Evolutionary conservation across 2,113 vertebrate species (phyloP).

Genomic region (Alces alces): DNA sequence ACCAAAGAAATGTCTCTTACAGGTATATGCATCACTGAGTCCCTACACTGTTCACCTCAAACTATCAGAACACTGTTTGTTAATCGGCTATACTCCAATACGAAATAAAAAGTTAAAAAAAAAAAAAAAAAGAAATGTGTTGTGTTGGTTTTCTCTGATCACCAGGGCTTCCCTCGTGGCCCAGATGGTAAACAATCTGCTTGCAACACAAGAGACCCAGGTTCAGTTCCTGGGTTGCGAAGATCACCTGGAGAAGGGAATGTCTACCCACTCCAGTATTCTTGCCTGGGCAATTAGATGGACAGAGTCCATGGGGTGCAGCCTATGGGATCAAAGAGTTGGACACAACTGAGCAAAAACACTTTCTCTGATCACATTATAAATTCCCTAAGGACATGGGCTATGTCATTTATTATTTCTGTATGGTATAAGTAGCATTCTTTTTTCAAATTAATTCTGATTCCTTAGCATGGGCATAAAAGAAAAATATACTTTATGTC

Average conservation of each 20-base stretch:
- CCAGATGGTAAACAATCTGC: neutral
- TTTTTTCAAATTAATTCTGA: neutral
- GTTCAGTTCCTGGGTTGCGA: neutral
- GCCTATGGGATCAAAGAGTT: neutral
- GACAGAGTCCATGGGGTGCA: neutral
- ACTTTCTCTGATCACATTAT: neutral
- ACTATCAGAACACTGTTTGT: neutral
- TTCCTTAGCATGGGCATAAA: neutral
- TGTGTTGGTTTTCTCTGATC: neutral
- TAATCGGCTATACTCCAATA: neutral
- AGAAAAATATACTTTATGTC: neutral
- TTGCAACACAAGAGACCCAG: neutral
- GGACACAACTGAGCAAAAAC: neutral
- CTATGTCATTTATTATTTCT: neutral
- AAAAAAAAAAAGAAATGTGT: neutral
- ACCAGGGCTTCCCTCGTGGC: neutral
- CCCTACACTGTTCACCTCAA: neutral
- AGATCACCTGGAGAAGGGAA: neutral
- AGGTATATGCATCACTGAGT: neutral
- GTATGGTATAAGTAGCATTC: neutral
- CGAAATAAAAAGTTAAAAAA: neutral
- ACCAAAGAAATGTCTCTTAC: neutral
- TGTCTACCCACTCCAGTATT: neutral
- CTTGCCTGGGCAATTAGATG: neutral
- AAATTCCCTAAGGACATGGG: neutral